These are phyloP conservation scores for Pseudochirops corinnae DNA, from an alignment of 2,797 vertebrate species.

Conservation along the genomic window DNA sequence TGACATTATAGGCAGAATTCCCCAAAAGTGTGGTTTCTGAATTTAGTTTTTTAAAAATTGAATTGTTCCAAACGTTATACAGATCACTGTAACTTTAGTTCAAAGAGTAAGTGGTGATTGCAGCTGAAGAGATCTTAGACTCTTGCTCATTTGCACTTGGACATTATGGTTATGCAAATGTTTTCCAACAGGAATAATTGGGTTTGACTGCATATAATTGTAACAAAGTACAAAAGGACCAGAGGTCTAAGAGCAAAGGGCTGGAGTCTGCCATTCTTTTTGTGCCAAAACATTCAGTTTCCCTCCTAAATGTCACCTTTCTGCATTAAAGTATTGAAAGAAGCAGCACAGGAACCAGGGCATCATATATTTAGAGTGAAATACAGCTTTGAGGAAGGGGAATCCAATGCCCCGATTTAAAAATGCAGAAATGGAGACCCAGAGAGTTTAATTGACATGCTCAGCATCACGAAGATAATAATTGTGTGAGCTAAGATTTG, in stretches of 20 bases:
- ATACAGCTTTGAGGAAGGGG: not conserved
- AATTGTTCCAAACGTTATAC: not conserved
- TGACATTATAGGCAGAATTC: not conserved
- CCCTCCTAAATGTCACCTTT: not conserved
- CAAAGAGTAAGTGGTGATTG: accelerated
- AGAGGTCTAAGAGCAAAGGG: not conserved
- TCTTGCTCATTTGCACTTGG: no score
- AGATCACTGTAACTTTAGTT: accelerated
- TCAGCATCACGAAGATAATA: not conserved
- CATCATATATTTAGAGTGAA: not conserved
- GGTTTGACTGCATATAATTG: not conserved
- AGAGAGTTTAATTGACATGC: not conserved
- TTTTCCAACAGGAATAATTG: not conserved
- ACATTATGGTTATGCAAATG: no score
- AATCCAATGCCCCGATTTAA: not conserved
- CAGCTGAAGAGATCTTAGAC: not conserved
- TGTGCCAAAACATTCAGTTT: not conserved
- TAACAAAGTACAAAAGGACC: not conserved
- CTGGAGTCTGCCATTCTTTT: not conserved
- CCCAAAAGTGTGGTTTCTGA: not conserved
- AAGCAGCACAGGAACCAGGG: not conserved
- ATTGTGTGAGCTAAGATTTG: not conserved
- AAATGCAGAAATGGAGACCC: not conserved
- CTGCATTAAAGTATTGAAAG: not conserved
- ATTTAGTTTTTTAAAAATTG: not conserved